A percentile compares a stretch with the other conserved stretches of the same genome.
Evolutionary conservation across 1,140 invertebrate genomes (phyloP).

Genomic region (Thalassaphorura encarpata): DNA sequence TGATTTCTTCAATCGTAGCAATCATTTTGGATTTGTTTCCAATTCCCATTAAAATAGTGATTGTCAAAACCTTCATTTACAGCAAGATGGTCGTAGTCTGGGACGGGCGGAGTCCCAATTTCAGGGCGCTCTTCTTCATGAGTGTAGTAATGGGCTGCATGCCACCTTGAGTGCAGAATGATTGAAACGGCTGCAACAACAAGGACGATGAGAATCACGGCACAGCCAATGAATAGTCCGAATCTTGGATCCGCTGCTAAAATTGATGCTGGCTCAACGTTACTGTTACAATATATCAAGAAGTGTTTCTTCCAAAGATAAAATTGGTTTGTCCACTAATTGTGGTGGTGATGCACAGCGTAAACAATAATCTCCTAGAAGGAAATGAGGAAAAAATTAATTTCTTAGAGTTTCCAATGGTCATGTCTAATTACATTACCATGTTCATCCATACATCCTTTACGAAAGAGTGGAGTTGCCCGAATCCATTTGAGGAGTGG

Average conservation of each 20-base stretch:
- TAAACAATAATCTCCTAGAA: slow-evolving; percentile 23
- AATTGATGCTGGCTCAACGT: slow-evolving; percentile 19
- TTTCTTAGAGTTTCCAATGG: not conserved
- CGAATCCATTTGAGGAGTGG: slow-evolving; percentile 24
- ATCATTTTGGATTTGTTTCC: slow-evolving; percentile 21
- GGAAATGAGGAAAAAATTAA: not conserved
- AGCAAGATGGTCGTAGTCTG: slow-evolving; percentile 21
- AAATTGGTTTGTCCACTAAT: slow-evolving; percentile 17
- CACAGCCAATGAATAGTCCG: slow-evolving; percentile 37
- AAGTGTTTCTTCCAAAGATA: slow-evolving; percentile 17
- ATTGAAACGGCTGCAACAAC: slow-evolving; percentile 36
- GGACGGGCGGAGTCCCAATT: slow-evolving; percentile 16
- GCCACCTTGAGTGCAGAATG: slow-evolving; percentile 43
- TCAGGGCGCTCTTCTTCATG: slow-evolving; percentile 46
- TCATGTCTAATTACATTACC: slow-evolving; percentile 13
- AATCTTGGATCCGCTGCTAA: slow-evolving; percentile 32
- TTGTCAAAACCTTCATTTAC: slow-evolving; percentile 22
- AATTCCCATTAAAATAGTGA: slow-evolving; percentile 12
- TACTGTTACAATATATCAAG: slow-evolving; percentile 26
- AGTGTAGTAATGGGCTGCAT: slow-evolving; percentile 60
- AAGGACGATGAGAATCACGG: slow-evolving; percentile 34
- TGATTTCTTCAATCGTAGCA: slow-evolving; percentile 28
- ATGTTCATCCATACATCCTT: slow-evolving; percentile 17
- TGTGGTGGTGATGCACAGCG: slow-evolving; percentile 22
- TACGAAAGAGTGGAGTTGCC: slow-evolving; percentile 7